Base-by-base conservation (phyloP, 2,888 invertebrate genomes). In the Ceriagrion tenellum region DNA sequence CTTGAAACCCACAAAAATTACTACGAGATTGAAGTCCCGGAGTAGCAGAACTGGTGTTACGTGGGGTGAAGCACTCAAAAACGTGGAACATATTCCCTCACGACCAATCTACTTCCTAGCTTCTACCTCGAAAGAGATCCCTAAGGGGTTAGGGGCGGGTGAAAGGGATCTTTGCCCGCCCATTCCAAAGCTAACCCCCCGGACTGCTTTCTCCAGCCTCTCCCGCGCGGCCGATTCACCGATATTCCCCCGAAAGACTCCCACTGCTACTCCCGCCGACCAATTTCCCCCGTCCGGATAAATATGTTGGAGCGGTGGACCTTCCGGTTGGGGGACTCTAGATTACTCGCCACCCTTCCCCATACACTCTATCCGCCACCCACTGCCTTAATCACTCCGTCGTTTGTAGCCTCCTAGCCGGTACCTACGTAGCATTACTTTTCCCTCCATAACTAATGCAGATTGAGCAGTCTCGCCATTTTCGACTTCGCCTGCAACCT, bases 111-210 rank as follows among this genome's bases (percentile, higher is more conserved):
- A 23, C 69, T 26, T 12, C 69, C 69, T n/a, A 12, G n/a, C n/a
- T 26, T n/a, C 69, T 26, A n/a, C 69, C 81, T 12, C 81, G 81
- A 26, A 81, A 81, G 47, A 47, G 47, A 3, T 35, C 13, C 26
- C 81, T 13, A 13, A 13, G 81, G 81, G 35, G 35, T 69, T 40
- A 59, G 63, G 63, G 47, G 40, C 91, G 59, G 40, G 93, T 93
- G 69, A 74, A 93, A 93, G 40, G 69, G 93, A 74, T 74, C 74
- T 81, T 93, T 74, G 74, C 55, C 47, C n/a, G 26, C 93, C 93
- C 93, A 40, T 63, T 63, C 63, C 63, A 23, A 91, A 69, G 47
- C 91, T 91, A 59, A 40, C 12, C 40, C 18, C 88, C 55, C 16
- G 40, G 40, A 55, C 89, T 23, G 47, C 89, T 55, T 55, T 4